Evolutionary conservation across 1,140 invertebrate species (phyloP), one percentile per base, ranked within the genome.

Genomic region (Neelides sp.): DNA sequence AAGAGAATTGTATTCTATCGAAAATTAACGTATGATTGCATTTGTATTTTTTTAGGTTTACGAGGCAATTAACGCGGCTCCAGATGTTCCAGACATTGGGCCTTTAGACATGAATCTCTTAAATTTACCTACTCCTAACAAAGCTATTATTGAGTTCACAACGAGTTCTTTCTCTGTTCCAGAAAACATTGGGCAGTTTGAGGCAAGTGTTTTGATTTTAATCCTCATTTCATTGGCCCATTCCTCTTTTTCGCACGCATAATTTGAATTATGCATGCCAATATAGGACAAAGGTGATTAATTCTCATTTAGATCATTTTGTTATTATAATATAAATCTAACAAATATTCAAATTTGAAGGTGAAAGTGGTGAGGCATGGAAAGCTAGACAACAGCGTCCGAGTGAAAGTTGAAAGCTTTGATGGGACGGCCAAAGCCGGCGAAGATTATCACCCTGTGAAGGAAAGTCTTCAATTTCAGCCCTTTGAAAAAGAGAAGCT

Each of bases 71-170:
- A 70, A 69, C 55, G 61, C 68, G 35, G 63, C 71, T 40, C 64
- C 63, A 12, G 62, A 66, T 20, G 63, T 59, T 23, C 63, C 64
- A 12, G 64, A 66, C 34, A 52, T 67, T 12, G 63, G 61, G 19
- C 61, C 62, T 23, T 22, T 64, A n/a, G n/a, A n/a, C n/a, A n/a
- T n/a, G n/a, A n/a, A n/a, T n/a, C n/a, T n/a, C n/a, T n/a, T n/a
- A n/a, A n/a, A 56, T 27, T 4, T n/a, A 48, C 2, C 26, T 26
- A 19, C 22, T 48, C 8, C 61, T 56, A 3, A 62, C 63, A n/a
- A 69, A 66, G 65, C 75, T 1, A 62, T 78, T 12, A 55, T 78
- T 10, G 75, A 78, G 61, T 78, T 78, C 61, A 67, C 73, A 27
- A 66, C 75, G 2, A 67, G 72, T 0, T 66, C 70, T 1, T 66